phyloP scores from a whole-genome alignment of 2,797 vertebrate genomes.

The Sitta carolinensis region DNA sequence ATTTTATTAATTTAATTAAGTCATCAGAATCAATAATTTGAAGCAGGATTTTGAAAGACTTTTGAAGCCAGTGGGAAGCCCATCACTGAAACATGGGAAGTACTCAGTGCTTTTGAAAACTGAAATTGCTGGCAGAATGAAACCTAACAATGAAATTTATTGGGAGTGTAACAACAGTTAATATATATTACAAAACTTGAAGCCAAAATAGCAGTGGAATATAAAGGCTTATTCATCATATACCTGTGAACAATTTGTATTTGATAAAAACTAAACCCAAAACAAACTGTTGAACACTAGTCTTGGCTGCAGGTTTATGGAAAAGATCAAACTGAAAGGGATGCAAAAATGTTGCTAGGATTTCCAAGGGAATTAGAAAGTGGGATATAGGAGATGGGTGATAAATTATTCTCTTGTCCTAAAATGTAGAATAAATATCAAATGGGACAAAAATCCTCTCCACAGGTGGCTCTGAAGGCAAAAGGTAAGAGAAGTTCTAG shows the following conservation, averaged over 20 bases:
- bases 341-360: fast-evolving
- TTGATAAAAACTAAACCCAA: fast-evolving
- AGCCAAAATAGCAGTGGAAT: background rate
- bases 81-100: background rate
- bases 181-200: background rate
- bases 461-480: background rate
- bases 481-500: background rate
- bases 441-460: background rate
- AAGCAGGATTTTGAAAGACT: background rate
- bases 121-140: background rate
- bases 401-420: background rate
- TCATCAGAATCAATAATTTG: background rate
- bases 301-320: background rate
- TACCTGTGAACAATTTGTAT: background rate
- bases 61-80: background rate
- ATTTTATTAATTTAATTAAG: background rate
- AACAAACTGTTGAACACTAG: fast-evolving
- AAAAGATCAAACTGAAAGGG: background rate
- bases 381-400: background rate
- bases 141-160: background rate
- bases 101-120: background rate
- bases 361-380: background rate
- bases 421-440: background rate
- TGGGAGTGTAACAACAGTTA: fast-evolving
- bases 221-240: background rate